Percentiles rank a stretch among this genome's conserved stretches.
Evolutionary conservation across 2,888 invertebrate genomes (phyloP).

Genomic region (Sphaerophoria rueppellii): DNA sequence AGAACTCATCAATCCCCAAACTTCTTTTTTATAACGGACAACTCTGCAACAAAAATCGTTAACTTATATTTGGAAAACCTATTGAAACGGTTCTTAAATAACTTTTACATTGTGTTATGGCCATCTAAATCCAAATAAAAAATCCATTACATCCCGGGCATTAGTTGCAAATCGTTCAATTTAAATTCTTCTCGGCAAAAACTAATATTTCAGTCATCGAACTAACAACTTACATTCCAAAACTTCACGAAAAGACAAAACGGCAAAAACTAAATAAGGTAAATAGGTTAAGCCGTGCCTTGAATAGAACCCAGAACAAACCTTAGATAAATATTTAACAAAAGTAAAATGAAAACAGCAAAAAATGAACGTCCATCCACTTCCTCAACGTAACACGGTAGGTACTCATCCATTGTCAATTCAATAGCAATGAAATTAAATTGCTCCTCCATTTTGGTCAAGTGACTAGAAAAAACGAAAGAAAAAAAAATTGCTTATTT

Average conservation of each 20-base stretch:
- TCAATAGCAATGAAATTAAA: constrained; percentile 62
- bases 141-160: constrained; percentile 44
- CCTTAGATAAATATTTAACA: constrained; percentile 21
- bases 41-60: background rate
- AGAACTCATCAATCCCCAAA: too few species aligned
- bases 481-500: constrained; percentile 29
- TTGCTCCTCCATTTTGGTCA: constrained; percentile 64
- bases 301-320: constrained; percentile 42
- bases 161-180: constrained; percentile 58
- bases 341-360: constrained; percentile 10
- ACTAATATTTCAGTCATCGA: constrained; percentile 58
- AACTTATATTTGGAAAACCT: background rate
- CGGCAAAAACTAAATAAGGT: constrained; percentile 51
- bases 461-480: constrained; percentile 34
- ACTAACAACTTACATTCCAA: constrained; percentile 10
- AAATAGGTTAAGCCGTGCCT: constrained; percentile 64
- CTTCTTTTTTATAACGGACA: too few species aligned
- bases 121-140: constrained; percentile 13
- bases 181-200: constrained; percentile 53
- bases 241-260: background rate
- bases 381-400: constrained; percentile 14
- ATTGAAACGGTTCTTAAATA: constrained; percentile 46
- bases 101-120: constrained; percentile 11
- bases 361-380: background rate
- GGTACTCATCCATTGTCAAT: constrained; percentile 53